Conservation (phyloP, 1,140 invertebrate species). For the Caenorhabditis remanei region DNA sequence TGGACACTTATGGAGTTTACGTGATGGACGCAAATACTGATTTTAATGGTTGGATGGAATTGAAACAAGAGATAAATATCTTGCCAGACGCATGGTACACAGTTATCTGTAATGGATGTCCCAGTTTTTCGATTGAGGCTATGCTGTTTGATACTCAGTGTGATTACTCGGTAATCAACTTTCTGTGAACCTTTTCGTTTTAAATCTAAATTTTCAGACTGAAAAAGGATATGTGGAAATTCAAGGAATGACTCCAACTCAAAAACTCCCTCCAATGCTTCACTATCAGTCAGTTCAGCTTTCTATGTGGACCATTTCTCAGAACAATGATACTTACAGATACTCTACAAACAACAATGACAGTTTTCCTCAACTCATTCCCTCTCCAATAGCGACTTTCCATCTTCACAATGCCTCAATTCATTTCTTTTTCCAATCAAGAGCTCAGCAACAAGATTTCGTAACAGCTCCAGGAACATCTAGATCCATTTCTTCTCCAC, state of each 20-base stretch:
- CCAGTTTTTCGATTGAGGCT: not conserved
- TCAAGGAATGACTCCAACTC: constrained; percentile 13
- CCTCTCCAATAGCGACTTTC: constrained; percentile 8
- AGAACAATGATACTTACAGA: not conserved
- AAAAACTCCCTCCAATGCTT: not conserved
- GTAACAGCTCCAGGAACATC: not conserved
- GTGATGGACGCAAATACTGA: not conserved
- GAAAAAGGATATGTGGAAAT: not conserved
- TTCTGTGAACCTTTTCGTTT: too few species aligned
- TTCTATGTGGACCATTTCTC: too few species aligned
- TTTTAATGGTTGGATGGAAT: not conserved
- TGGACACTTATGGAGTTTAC: not conserved
- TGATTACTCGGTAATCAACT: not conserved
- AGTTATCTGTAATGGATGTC: not conserved
- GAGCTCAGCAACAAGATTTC: not conserved
- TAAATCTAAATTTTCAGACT: not conserved
- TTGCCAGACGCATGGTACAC: not conserved
- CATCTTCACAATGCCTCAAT: not conserved
- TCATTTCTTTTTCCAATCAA: not conserved
- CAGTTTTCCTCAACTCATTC: constrained; percentile 14
- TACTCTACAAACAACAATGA: not conserved
- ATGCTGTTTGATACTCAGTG: not conserved
- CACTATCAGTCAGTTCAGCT: not conserved
- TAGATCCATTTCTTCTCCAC: not conserved
- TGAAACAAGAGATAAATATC: not conserved